Percentiles rank a stretch among this genome's conserved stretches.
Conservation (phyloP, 2,797 vertebrate species). For the Triplophysa yarkandensis region DNA sequence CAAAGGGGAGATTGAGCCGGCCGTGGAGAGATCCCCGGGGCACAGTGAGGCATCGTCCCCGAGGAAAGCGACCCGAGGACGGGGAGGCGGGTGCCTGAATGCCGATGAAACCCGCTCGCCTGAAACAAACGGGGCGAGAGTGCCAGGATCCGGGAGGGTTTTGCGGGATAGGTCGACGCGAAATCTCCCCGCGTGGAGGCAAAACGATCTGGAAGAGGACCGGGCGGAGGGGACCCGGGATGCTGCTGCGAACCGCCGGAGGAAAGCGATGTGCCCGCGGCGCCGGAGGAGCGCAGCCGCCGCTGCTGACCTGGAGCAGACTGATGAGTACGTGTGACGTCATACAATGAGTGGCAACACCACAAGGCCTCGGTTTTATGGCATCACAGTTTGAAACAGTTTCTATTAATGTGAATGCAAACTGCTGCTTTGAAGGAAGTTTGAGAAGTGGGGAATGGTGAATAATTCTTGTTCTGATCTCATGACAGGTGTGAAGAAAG, state of each 20-base stretch:
- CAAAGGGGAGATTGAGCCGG: constrained; percentile 73
- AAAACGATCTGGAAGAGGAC: constrained; percentile 71
- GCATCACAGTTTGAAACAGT: too few species aligned
- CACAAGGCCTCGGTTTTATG: constrained; percentile 1
- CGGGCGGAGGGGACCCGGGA: constrained; percentile 67
- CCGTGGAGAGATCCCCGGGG: constrained; percentile 73
- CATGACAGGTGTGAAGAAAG: constrained; percentile 56
- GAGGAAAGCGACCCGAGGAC: constrained; percentile 72
- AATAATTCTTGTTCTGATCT: constrained; percentile 10
- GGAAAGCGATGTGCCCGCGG: constrained; percentile 83
- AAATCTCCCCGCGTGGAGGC: constrained; percentile 79
- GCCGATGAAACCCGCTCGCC: constrained; percentile 64
- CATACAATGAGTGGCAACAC: neutral
- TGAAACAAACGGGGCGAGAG: constrained; percentile 68
- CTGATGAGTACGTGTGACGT: constrained; percentile 65
- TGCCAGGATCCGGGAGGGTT: constrained; percentile 71
- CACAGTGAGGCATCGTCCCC: constrained; percentile 64
- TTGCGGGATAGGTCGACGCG: constrained; percentile 77
- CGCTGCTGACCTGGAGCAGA: constrained; percentile 63
- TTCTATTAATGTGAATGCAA: neutral
- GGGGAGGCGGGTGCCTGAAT: constrained; percentile 67
- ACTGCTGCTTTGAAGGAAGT: neutral
- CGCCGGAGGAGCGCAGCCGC: constrained; percentile 78
- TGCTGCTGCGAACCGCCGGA: constrained; percentile 75
- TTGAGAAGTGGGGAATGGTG: constrained; percentile 9